Conservation (phyloP, 2,797 vertebrate species). For the Pyrrhura leucotis region DNA sequence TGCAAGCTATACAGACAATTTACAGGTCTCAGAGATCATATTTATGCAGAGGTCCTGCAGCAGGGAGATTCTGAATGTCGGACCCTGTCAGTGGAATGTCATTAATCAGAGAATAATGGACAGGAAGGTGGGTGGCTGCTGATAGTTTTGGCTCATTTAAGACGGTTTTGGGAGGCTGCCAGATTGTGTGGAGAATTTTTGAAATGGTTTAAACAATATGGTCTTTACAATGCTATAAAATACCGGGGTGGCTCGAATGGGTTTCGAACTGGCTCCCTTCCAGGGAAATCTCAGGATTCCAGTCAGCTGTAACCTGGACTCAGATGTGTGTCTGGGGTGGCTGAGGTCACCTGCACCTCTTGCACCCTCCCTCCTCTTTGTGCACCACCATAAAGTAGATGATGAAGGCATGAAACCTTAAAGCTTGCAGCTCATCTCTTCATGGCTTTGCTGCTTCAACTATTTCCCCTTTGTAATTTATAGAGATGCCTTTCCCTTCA, state of each 20-base stretch:
- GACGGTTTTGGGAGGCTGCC: conserved; percentile 76
- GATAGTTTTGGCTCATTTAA: conserved; percentile 83
- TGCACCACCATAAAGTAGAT: not conserved
- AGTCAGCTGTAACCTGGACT: conserved; percentile 75
- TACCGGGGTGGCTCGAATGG: conserved; percentile 65
- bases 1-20: conserved; percentile 49
- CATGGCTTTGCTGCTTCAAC: not conserved
- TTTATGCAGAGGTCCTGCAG: conserved; percentile 50
- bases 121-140: conserved; percentile 81
- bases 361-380: not conserved
- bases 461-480: not conserved
- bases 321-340: conserved; percentile 64
- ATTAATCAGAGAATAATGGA: conserved; percentile 73
- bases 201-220: conserved; percentile 80
- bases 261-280: conserved; percentile 70
- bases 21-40: conserved; percentile 31
- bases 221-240: conserved; percentile 81
- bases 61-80: conserved; percentile 43
- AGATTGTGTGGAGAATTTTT: conserved; percentile 72
- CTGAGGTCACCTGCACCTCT: conserved; percentile 57
- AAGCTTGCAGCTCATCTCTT: not conserved
- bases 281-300: conserved; percentile 76
- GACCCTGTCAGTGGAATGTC: conserved; percentile 50
- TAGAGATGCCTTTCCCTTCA: not conserved
- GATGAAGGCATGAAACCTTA: accelerated